Evolutionary conservation across 1,140 invertebrate genomes (phyloP).

Genomic region (Pomacea maculata): DNA sequence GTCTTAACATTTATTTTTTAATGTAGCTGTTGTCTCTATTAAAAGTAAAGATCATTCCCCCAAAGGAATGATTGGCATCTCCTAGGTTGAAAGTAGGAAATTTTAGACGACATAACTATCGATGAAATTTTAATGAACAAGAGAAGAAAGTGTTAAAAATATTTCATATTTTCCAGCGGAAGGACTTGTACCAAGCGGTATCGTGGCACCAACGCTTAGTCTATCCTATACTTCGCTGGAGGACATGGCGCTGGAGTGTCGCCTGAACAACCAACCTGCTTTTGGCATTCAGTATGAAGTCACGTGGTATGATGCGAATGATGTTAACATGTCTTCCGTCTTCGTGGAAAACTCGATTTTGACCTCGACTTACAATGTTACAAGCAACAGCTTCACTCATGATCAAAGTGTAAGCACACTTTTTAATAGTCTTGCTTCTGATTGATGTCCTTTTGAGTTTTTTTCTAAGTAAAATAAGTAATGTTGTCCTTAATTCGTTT

Average conservation of each 20-base stretch:
- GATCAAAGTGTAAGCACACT: slow-evolving; percentile 9
- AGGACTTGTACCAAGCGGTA: slow-evolving; percentile 27
- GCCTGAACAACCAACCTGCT: slow-evolving; percentile 10
- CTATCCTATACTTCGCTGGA: slow-evolving; percentile 17
- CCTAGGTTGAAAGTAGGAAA: no score
- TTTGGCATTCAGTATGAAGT: slow-evolving; percentile 33
- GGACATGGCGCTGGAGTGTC: slow-evolving; percentile 29
- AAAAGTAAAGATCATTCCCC: no score
- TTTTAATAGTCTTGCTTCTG: no score
- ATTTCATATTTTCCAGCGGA: slow-evolving; percentile 8
- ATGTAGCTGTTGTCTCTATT: no score
- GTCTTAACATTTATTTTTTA: no score
- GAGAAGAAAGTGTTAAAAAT: no score
- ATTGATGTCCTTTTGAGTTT: no score
- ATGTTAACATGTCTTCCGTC: slow-evolving; percentile 6
- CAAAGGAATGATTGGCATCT: no score
- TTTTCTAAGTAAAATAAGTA: no score
- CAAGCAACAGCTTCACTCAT: background rate
- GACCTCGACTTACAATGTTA: slow-evolving; percentile 15
- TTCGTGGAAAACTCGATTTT: background rate
- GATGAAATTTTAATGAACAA: no score
- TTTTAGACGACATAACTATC: no score
- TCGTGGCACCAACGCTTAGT: slow-evolving; percentile 21
- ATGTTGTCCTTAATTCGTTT: no score
- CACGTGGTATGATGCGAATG: slow-evolving; percentile 30